Conservation (phyloP, 2,797 vertebrate genomes). For the Sitta carolinensis region DNA sequence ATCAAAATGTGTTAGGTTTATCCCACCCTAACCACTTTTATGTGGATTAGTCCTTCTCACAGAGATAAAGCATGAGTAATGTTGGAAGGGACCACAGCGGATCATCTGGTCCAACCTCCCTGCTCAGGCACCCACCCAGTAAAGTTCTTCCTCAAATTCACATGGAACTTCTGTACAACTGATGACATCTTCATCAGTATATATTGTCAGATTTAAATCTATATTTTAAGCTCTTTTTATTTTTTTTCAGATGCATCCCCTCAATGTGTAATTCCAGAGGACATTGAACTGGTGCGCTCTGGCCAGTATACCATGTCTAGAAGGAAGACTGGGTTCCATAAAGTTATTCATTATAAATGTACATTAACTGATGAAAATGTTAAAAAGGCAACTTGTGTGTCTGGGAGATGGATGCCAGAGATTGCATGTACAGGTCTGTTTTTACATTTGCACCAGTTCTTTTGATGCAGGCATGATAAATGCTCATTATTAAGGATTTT, state of each 20-base stretch:
- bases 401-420: conserved; percentile 68
- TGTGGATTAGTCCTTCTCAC: background rate
- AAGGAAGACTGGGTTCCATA: fast-evolving
- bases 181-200: background rate
- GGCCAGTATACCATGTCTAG: fast-evolving
- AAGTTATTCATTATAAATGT: conserved; percentile 12
- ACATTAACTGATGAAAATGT: fast-evolving
- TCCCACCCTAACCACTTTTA: background rate
- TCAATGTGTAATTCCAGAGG: background rate
- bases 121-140: background rate
- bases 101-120: background rate
- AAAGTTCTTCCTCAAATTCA: background rate
- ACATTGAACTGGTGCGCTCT: fast-evolving
- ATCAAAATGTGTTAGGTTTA: background rate
- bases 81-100: background rate
- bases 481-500: background rate
- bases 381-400: conserved; percentile 27
- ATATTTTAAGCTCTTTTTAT: background rate
- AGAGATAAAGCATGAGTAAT: background rate
- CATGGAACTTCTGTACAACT: background rate
- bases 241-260: background rate
- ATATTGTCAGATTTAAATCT: background rate
- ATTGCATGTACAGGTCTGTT: conserved; percentile 42
- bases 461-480: background rate
- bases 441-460: background rate